Evolutionary conservation across 2,888 invertebrate genomes (phyloP).

Genomic region (Melanchra persicariae): DNA sequence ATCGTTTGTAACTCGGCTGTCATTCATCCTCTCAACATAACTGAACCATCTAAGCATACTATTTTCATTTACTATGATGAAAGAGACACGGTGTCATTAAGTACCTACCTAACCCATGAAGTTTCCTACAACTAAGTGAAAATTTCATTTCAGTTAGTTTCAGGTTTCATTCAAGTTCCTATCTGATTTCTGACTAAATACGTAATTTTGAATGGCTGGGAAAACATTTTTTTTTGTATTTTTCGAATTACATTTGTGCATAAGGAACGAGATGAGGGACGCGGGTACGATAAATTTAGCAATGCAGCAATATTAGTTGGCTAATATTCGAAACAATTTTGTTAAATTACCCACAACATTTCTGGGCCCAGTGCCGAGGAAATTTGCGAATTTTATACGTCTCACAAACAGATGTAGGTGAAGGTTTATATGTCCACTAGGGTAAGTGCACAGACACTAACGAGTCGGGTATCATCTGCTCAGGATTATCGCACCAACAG

Average conservation of each 20-base stretch:
- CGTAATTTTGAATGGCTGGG: too few species aligned
- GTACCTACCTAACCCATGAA: too few species aligned
- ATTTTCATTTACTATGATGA: too few species aligned
- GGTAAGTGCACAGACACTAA: conserved; percentile 6
- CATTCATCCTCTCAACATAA: too few species aligned
- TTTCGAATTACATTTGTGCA: background rate
- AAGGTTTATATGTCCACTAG: background rate
- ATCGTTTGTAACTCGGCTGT: background rate
- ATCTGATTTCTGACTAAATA: too few species aligned
- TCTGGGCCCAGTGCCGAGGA: background rate
- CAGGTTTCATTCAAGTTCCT: too few species aligned
- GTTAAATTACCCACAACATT: background rate
- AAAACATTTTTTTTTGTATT: too few species aligned
- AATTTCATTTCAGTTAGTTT: too few species aligned
- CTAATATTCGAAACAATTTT: background rate
- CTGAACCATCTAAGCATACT: too few species aligned
- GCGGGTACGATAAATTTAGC: background rate
- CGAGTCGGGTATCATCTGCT: background rate
- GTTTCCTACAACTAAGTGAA: too few species aligned
- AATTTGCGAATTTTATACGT: background rate
- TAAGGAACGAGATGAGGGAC: background rate
- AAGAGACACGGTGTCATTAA: too few species aligned
- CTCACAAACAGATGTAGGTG: background rate
- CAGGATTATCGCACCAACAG: conserved; percentile 1
- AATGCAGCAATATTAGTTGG: background rate